Conservation (phyloP, 1,140 invertebrate species). For the Hylyphantes graminicola region DNA sequence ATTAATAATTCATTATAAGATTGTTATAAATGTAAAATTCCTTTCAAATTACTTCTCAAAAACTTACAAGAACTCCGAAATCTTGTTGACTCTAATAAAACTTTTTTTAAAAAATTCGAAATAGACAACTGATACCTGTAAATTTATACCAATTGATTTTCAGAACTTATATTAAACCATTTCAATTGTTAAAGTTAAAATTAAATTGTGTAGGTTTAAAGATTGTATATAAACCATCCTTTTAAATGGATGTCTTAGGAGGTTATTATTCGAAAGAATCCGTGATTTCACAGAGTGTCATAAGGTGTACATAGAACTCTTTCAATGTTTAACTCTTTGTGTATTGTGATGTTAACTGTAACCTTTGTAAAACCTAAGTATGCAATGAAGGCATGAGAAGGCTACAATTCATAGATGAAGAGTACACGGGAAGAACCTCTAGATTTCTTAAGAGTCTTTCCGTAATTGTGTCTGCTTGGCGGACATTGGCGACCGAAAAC, state of each 20-base stretch:
- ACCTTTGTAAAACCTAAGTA: conserved; percentile 40
- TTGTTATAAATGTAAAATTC: too few species aligned
- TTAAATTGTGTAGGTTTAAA: background rate
- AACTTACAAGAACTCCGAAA: too few species aligned
- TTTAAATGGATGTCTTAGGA: background rate
- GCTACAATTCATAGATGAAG: too few species aligned
- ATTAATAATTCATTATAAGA: too few species aligned
- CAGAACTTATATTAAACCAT: background rate
- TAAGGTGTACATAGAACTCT: conserved; percentile 51
- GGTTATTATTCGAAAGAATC: background rate
- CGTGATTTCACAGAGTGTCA: conserved; percentile 52
- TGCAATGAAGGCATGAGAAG: background rate
- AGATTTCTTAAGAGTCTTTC: too few species aligned
- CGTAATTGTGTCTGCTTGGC: too few species aligned
- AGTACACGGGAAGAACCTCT: too few species aligned
- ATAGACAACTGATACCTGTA: background rate
- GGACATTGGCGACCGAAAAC: too few species aligned
- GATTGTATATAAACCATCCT: background rate
- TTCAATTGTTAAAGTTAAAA: background rate
- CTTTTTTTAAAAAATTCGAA: too few species aligned
- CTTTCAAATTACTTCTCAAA: too few species aligned
- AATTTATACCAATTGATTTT: background rate
- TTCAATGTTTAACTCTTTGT: conserved; percentile 35
- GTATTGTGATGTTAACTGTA: conserved; percentile 46
- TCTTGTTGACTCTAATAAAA: too few species aligned